Evolutionary conservation across 2,797 vertebrate genomes (phyloP).

Genomic region (Scleropages formosus): DNA sequence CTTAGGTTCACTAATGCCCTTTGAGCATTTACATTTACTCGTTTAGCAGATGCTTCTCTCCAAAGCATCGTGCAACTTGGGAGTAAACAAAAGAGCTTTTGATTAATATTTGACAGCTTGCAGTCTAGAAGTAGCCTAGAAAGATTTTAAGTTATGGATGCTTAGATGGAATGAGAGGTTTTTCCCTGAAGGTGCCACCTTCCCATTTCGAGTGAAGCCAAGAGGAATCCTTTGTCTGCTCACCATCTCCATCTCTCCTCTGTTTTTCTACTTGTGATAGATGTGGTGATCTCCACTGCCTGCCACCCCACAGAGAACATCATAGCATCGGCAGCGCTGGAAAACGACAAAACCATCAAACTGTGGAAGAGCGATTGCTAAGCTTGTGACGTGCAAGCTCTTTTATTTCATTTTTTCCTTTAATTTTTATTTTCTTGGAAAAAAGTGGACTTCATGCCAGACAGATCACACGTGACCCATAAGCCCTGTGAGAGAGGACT

Average conservation of each 20-base stretch:
- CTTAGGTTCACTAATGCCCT: too few species aligned
- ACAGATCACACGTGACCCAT: slow-evolving; percentile 45
- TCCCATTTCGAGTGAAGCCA: too few species aligned
- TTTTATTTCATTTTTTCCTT: slow-evolving; percentile 46
- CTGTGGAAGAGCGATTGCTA: slow-evolving; percentile 99
- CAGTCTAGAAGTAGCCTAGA: too few species aligned
- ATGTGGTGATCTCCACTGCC: slow-evolving; percentile 96
- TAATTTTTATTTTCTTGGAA: slow-evolving; percentile 43
- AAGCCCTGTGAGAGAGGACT: slow-evolving; percentile 37
- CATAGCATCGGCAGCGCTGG: slow-evolving; percentile 94
- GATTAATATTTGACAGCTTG: too few species aligned
- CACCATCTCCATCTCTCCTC: neutral
- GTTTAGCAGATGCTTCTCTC: too few species aligned
- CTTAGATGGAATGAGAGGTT: too few species aligned
- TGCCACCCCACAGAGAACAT: slow-evolving; percentile 99
- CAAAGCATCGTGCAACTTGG: too few species aligned
- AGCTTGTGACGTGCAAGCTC: slow-evolving; percentile 41
- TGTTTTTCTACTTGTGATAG: slow-evolving; percentile 56
- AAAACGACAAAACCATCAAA: slow-evolving; percentile 99
- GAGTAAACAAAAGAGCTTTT: too few species aligned
- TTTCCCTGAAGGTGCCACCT: too few species aligned
- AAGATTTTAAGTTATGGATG: too few species aligned
- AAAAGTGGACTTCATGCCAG: slow-evolving; percentile 36
- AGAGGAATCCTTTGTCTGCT: too few species aligned
- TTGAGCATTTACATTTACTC: too few species aligned